A percentile compares a stretch with the other conserved stretches of the same genome.
These are phyloP conservation scores for Megalonaias nervosa DNA, from an alignment of 1,140 invertebrate genomes.

Conservation along the genomic window DNA sequence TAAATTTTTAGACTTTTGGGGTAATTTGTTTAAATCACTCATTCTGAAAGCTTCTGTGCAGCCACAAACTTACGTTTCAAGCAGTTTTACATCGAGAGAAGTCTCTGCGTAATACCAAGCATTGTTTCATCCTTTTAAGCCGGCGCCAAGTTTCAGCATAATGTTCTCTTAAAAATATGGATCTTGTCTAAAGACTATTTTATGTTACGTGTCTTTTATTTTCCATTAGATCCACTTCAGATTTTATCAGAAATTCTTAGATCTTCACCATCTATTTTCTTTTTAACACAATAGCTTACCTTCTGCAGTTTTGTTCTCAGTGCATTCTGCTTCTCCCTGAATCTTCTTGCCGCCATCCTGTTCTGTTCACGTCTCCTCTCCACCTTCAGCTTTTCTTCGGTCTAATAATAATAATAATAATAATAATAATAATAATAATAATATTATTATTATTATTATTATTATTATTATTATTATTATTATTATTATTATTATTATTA, in stretches of 20 bases:
- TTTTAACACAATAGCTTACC: slow-evolving; percentile 22
- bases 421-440: too few relatives aligned
- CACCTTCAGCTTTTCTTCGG: slow-evolving; percentile 42
- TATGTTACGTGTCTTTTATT: not conserved
- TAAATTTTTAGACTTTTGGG: too few relatives aligned
- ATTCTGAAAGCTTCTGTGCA: too few relatives aligned
- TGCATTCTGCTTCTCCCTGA: slow-evolving; percentile 47
- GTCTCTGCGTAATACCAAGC: too few relatives aligned
- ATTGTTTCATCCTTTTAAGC: not conserved
- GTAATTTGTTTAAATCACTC: too few relatives aligned
- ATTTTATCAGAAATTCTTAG: not conserved
- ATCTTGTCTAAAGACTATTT: not conserved
- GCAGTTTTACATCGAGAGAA: too few relatives aligned
- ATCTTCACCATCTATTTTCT: not conserved
- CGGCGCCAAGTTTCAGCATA: not conserved
- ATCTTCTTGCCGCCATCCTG: slow-evolving; percentile 46
- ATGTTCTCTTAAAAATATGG: not conserved
- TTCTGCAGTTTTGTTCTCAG: slow-evolving; percentile 42
- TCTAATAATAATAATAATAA: slow-evolving; percentile 24
- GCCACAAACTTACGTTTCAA: too few relatives aligned
- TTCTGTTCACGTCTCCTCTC: slow-evolving; percentile 47
- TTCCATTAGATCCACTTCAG: not conserved
- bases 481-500: too few relatives aligned
- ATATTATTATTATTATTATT: too few relatives aligned
- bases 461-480: too few relatives aligned